phyloP scores from a whole-genome alignment of 2,797 vertebrate genomes.

The Notolepis coatsorum region DNA sequence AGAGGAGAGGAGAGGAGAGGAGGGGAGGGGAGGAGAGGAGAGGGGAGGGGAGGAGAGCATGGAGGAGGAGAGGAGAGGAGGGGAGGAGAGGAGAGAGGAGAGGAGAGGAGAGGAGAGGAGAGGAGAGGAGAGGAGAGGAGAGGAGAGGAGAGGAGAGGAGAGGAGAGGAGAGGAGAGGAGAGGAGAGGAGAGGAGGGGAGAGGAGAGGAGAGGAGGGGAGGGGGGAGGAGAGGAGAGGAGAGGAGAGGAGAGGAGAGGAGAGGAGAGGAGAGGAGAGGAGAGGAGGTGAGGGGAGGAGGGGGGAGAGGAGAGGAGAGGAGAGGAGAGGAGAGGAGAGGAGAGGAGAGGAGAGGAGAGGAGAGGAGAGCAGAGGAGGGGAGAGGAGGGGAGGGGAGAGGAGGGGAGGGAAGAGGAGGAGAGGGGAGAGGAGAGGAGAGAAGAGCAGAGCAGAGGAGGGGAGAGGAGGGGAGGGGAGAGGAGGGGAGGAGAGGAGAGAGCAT shows the following conservation, averaged over 20 bases:
- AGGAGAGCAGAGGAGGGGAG: background rate
- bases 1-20: background rate
- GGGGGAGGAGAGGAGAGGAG: background rate
- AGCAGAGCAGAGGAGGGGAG: constrained; percentile 56
- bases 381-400: background rate
- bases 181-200: background rate
- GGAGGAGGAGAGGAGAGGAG: background rate
- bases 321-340: constrained; percentile 4
- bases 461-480: constrained; percentile 17
- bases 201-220: background rate
- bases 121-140: too few species aligned
- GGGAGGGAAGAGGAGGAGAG: constrained; percentile 30
- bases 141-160: background rate
- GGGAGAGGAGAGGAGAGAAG: constrained; percentile 63
- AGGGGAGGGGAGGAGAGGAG: background rate
- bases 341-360: background rate
- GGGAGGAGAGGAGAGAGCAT: constrained; percentile 18
- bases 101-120: background rate
- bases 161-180: background rate
- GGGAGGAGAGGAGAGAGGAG: background rate
- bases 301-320: background rate
- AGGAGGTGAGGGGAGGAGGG: constrained; percentile 5
- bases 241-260: too few species aligned
- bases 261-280: constrained; percentile 8
- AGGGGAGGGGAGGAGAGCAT: background rate